Evolutionary conservation across 2,888 invertebrate genomes (phyloP).

Genomic region (Aphidoletes aphidimyza): DNA sequence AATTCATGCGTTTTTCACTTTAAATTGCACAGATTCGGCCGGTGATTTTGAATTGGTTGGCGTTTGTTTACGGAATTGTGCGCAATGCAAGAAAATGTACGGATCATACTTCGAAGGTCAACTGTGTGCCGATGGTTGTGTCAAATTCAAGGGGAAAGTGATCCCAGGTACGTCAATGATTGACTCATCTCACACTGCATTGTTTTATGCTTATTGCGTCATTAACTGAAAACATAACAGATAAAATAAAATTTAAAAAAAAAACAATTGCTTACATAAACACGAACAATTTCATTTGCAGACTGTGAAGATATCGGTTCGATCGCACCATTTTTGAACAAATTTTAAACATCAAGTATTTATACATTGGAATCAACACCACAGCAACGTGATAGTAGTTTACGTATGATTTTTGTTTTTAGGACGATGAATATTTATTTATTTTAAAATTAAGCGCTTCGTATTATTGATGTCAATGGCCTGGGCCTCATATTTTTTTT

Average conservation of each 20-base stretch:
- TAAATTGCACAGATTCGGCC: constrained; percentile 59
- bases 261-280: background rate
- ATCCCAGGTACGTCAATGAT: constrained; percentile 69
- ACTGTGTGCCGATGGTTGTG: constrained; percentile 84
- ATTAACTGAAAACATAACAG: background rate
- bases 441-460: constrained; percentile 14
- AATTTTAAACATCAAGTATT: constrained; percentile 65
- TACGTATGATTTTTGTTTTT: constrained; percentile 5
- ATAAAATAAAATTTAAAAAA: no score
- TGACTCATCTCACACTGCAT: background rate
- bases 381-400: background rate
- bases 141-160: constrained; percentile 83
- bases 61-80: constrained; percentile 86
- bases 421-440: background rate
- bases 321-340: constrained; percentile 80
- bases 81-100: constrained; percentile 89
- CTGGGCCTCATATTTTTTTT: background rate
- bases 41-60: constrained; percentile 72
- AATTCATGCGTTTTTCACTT: background rate
- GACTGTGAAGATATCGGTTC: constrained; percentile 86
- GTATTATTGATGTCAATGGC: background rate
- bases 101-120: constrained; percentile 88
- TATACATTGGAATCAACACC: constrained; percentile 59
- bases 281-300: background rate
- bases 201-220: background rate